Base-by-base conservation (phyloP, 2,888 invertebrate species). In the Plusia festucae region DNA sequence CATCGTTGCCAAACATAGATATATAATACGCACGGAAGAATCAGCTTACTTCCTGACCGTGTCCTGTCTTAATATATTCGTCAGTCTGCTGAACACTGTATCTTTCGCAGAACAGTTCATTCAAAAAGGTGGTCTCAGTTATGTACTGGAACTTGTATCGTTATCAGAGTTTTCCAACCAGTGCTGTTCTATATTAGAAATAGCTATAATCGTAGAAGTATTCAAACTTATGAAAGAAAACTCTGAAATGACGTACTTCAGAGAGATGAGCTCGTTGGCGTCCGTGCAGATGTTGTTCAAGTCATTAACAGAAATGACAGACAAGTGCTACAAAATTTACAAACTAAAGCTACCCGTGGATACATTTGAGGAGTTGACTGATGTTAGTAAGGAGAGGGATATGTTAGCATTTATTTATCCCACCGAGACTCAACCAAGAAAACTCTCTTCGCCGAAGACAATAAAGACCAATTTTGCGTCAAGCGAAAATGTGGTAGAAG, bases 111-210 rank as follows among this genome's bases (percentile, higher is more conserved):
- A 96, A 73, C 95, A 95, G 74, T 96, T 96, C 70, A 95, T 95
- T 8, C 95, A 95, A 68, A 93, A 95, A 52, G 94, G 95, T 0
- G 96, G 96, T 0, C 86, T 96, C 40, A 91, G 95, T 46, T 95
- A 96, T 72, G 95, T 96, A 0, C 79, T 96, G 3, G 94, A 95
- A 68, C 77, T 97, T 60, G 91, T 96, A 0, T 88, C 94, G 0
- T 85, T 96, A 54, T 88, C 95, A 0, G 92, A 95, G 56, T 96
- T 96, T 72, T 95, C 96, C 0, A 95, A 95, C 69, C 95, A 95
- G 65, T 96, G 96, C 79, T 96, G 96, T 78, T 91, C 95, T 2
- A 94, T 97, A 51, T 87, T 96, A 18, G 96, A 97, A 84, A 95
- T 96, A 61, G 93, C 95, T 0, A 96, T 96, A 2, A 93, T 95